Evolutionary conservation across 2,888 invertebrate genomes (phyloP).

Genomic region (Oligia fasciuncula): DNA sequence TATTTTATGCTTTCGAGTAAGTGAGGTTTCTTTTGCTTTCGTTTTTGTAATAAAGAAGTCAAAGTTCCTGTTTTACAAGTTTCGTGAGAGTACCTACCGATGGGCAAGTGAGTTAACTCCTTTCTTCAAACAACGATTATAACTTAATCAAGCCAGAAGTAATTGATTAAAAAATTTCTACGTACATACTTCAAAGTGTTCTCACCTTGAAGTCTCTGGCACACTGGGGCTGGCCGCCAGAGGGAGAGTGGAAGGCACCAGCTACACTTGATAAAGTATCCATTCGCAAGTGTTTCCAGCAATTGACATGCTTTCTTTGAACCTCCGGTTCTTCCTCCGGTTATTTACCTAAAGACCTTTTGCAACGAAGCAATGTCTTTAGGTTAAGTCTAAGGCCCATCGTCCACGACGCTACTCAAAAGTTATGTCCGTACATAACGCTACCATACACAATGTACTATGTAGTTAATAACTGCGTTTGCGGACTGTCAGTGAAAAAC

Average conservation of each 20-base stretch:
- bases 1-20: constrained; percentile 8
- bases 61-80: neutral
- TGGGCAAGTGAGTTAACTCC: neutral
- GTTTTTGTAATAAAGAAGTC: neutral
- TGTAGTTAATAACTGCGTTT: too few relatives aligned
- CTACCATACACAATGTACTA: neutral
- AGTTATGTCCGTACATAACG: neutral
- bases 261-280: neutral
- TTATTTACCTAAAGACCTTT: neutral
- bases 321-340: too few relatives aligned
- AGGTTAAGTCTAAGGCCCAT: neutral
- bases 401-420: neutral
- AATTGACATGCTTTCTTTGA: neutral
- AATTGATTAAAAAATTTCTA: neutral
- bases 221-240: neutral
- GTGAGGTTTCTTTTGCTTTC: neutral
- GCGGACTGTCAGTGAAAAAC: neutral
- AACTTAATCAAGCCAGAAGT: neutral
- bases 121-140: neutral
- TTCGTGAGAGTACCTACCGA: neutral
- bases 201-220: neutral
- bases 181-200: neutral
- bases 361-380: neutral
- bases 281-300: neutral
- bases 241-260: too few relatives aligned